phyloP scores from a whole-genome alignment of 2,113 vertebrate genomes.

The Thermophis baileyi region DNA sequence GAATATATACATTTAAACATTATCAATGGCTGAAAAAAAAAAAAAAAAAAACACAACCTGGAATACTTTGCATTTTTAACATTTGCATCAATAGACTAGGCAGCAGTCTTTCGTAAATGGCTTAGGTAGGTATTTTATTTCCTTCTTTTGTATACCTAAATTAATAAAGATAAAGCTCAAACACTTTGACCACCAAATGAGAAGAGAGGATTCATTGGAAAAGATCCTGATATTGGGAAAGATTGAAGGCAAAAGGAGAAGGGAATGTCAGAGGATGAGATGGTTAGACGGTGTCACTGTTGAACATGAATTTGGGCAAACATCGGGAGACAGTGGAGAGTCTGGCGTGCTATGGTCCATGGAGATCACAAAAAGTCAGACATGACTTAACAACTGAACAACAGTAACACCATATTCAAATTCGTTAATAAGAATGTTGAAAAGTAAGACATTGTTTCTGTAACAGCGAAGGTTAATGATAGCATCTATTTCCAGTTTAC shows the following conservation, averaged over 20 bases:
- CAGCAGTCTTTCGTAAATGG: neutral
- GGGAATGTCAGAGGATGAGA: neutral
- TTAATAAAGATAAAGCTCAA: neutral
- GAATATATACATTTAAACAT: neutral
- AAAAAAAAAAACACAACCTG: too few relatives aligned
- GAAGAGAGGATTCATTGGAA: neutral
- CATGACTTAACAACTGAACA: neutral
- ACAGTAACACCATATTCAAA: neutral
- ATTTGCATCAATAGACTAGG: neutral
- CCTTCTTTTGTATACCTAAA: neutral
- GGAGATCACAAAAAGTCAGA: neutral
- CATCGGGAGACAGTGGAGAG: neutral
- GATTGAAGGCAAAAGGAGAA: too few relatives aligned
- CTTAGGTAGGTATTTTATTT: neutral
- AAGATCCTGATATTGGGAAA: too few relatives aligned
- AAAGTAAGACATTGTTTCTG: neutral
- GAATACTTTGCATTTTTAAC: neutral
- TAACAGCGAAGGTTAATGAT: neutral
- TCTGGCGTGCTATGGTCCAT: neutral
- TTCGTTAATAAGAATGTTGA: neutral
- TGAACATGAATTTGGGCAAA: too few relatives aligned
- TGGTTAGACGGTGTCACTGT: neutral
- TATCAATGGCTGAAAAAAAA: neutral
- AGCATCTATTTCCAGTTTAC: neutral
- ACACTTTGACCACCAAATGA: neutral